Conservation (phyloP, 35 echinoderm and acorn worm genomes). For the Ptychodera flava region DNA sequence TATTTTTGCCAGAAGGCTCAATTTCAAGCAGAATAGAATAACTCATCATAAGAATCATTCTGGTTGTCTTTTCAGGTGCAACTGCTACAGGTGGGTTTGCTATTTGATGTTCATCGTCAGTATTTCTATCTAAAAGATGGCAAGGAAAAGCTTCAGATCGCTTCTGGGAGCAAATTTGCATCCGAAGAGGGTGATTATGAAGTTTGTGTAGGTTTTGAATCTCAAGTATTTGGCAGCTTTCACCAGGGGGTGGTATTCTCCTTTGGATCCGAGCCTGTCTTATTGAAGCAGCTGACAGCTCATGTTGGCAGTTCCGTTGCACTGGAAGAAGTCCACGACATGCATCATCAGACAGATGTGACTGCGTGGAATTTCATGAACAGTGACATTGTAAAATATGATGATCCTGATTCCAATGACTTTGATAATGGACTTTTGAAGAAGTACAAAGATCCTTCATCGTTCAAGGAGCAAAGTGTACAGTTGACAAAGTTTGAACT, state of each 20-base stretch:
- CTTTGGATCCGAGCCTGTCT: conserved; percentile 38
- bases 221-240: conserved; percentile 69
- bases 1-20: neutral
- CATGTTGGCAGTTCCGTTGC: neutral
- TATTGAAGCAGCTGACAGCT: conserved; percentile 4
- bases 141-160: conserved; percentile 73
- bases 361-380: conserved; percentile 11
- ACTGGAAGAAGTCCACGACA: neutral
- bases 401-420: neutral
- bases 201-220: conserved; percentile 54
- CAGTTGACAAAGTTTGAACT: neutral
- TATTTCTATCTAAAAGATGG: conserved; percentile 69
- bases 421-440: neutral
- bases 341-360: neutral
- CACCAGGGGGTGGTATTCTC: conserved; percentile 87
- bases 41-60: neutral
- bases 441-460: neutral
- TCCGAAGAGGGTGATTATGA: conserved; percentile 2
- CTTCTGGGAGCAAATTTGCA: conserved; percentile 50
- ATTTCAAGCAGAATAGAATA: neutral
- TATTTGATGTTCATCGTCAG: conserved; percentile 74
- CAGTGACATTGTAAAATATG: neutral
- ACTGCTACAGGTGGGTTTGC: conserved; percentile 65
- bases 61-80: no score
- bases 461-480: neutral